These are phyloP conservation scores for Tinea semifulvella DNA, from an alignment of 2,888 invertebrate genomes.

Conservation along the genomic window DNA sequence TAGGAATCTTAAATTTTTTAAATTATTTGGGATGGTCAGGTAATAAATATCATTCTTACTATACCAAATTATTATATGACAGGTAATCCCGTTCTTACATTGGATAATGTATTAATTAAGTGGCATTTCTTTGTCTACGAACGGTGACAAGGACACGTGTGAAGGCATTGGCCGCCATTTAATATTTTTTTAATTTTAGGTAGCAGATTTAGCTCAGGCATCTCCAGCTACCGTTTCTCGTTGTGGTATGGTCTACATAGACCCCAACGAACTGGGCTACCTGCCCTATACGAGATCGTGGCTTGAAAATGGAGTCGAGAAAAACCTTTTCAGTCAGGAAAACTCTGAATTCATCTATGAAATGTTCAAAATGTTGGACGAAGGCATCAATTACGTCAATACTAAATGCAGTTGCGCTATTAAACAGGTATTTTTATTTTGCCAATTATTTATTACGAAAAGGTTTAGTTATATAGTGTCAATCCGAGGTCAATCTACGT, in stretches of 20 bases:
- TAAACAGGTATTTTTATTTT: slow-evolving; percentile 67
- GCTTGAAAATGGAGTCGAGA: slow-evolving; percentile 65
- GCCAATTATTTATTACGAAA: too few species aligned
- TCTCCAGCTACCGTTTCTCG: slow-evolving; percentile 89
- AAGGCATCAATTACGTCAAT: slow-evolving; percentile 72
- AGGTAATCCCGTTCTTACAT: too few species aligned
- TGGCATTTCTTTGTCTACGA: too few species aligned
- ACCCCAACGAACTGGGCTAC: slow-evolving; percentile 84
- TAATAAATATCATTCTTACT: too few species aligned
- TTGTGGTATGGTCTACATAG: slow-evolving; percentile 91
- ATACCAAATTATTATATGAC: too few species aligned
- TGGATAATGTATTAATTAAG: too few species aligned
- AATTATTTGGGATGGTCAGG: too few species aligned
- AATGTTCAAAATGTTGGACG: slow-evolving; percentile 74
- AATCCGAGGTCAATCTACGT: too few species aligned
- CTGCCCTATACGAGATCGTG: slow-evolving; percentile 83
- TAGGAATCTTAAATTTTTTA: too few species aligned
- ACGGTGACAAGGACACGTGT: too few species aligned
- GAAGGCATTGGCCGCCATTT: too few species aligned
- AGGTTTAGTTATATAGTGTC: too few species aligned
- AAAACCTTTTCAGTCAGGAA: slow-evolving; percentile 57
- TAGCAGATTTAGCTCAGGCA: slow-evolving; percentile 85
- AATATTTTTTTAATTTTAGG: slow-evolving; percentile 31
- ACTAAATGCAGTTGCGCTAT: slow-evolving; percentile 78
- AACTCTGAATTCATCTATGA: slow-evolving; percentile 71